These are phyloP conservation scores for Macropis europaea DNA, from an alignment of 2,888 invertebrate species.

Conservation along the genomic window DNA sequence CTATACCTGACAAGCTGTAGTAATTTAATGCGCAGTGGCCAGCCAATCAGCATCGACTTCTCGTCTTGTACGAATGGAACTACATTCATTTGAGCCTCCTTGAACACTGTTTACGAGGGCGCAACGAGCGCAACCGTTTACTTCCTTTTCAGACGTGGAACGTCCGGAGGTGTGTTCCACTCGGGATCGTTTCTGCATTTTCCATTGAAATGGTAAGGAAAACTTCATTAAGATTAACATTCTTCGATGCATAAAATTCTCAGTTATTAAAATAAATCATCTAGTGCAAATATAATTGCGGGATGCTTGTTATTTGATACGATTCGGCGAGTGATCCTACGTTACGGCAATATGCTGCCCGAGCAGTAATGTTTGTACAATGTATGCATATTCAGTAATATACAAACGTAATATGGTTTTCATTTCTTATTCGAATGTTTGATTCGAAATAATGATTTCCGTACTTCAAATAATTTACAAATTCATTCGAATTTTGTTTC, in stretches of 20 bases:
- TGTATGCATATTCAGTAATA: too few relatives aligned
- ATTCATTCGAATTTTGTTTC: too few relatives aligned
- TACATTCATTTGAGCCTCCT: too few relatives aligned
- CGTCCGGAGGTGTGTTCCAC: not conserved
- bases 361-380: conserved; percentile 2
- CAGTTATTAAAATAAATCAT: not conserved
- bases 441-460: too few relatives aligned
- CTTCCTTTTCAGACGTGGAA: conserved; percentile 37
- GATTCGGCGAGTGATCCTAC: conserved; percentile 3
- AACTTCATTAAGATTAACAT: conserved; percentile 27
- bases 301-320: conserved; percentile 32
- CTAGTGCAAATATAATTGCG: not conserved
- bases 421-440: too few relatives aligned
- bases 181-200: not conserved
- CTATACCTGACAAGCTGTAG: too few relatives aligned
- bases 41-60: too few relatives aligned
- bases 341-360: not conserved
- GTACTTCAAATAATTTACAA: too few relatives aligned
- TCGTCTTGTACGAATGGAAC: too few relatives aligned
- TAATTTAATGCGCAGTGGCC: too few relatives aligned
- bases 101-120: conserved; percentile 1
- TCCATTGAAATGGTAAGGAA: conserved; percentile 30
- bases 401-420: too few relatives aligned
- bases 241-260: not conserved
- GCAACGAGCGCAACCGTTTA: not conserved